Evolutionary conservation across 2,888 invertebrate genomes (phyloP).

Genomic region (Amiota mariae): DNA sequence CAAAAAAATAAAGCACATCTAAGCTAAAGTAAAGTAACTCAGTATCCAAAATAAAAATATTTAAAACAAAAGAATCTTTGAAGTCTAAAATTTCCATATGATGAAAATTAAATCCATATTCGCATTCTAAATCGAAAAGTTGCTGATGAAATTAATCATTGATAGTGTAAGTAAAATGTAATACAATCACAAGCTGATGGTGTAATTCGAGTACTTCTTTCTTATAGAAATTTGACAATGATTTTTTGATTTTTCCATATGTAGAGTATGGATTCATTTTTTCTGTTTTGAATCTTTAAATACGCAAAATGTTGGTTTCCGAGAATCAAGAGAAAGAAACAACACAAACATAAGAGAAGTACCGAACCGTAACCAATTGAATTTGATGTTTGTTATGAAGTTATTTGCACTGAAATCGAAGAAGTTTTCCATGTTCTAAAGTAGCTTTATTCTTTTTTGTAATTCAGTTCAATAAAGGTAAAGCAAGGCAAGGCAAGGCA

Average conservation of each 20-base stretch:
- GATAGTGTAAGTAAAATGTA: slow-evolving; percentile 5
- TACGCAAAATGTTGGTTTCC: neutral
- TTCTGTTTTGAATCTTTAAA: neutral
- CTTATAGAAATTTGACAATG: neutral
- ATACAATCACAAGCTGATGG: neutral
- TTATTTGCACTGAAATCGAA: slow-evolving; percentile 62
- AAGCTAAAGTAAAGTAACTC: no score
- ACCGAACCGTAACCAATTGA: slow-evolving; percentile 31
- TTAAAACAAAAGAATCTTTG: no score
- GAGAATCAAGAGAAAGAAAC: slow-evolving; percentile 9
- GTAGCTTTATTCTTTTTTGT: slow-evolving; percentile 26
- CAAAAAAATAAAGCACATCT: no score
- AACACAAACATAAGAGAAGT: neutral
- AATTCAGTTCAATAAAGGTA: neutral
- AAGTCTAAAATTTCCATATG: no score
- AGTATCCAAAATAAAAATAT: no score
- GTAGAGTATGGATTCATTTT: neutral
- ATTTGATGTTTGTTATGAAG: slow-evolving; percentile 36
- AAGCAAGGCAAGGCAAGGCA: neutral
- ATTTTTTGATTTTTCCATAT: slow-evolving; percentile 2
- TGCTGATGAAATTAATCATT: neutral
- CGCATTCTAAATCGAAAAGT: neutral
- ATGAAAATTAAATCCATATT: no score
- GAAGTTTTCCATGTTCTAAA: slow-evolving; percentile 53
- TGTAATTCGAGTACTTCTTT: slow-evolving; percentile 7